phyloP scores from a whole-genome alignment of 2,113 vertebrate species.

The Speoplatyrhinus poulsoni region DNA sequence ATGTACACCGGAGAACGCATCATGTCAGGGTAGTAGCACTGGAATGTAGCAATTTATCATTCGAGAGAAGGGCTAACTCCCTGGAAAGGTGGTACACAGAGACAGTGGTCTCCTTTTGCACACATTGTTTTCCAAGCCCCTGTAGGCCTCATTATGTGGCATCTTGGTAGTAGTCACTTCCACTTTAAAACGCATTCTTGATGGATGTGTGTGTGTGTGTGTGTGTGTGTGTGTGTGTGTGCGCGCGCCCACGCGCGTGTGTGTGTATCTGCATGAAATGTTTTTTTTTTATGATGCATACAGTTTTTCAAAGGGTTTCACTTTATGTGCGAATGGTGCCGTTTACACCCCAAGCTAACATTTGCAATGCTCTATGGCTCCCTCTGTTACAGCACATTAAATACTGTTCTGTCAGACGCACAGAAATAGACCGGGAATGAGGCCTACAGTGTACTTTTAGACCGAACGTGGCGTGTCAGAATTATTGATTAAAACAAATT shows the following conservation, averaged over 20 bases:
- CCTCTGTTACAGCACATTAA: slow-evolving; percentile 1
- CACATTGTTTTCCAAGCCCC: slow-evolving; percentile 17
- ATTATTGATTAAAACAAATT: not conserved
- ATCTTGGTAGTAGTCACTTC: slow-evolving; percentile 39
- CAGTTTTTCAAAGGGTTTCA: not conserved
- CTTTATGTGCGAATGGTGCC: not conserved
- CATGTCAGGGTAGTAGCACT: not conserved
- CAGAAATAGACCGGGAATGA: not conserved
- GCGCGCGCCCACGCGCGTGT: too few relatives aligned
- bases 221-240: slow-evolving; percentile 14
- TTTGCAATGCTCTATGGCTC: not conserved
- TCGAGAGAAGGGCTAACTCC: too few relatives aligned
- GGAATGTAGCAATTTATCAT: not conserved
- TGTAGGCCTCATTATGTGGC: slow-evolving; percentile 35
- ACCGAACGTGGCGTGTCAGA: not conserved
- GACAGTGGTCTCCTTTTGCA: slow-evolving; percentile 12
- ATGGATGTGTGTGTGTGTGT: slow-evolving; percentile 6
- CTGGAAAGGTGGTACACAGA: not conserved
- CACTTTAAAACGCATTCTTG: slow-evolving; percentile 20
- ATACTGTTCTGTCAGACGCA: not conserved
- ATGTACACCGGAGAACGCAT: slow-evolving; percentile 65
- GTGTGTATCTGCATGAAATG: slow-evolving; percentile 1
- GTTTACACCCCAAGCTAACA: not conserved
- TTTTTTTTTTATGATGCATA: slow-evolving; percentile 18
- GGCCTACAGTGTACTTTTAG: not conserved